Evolutionary conservation across 2,797 vertebrate species (phyloP).

Genomic region (Apodemus agrarius): DNA sequence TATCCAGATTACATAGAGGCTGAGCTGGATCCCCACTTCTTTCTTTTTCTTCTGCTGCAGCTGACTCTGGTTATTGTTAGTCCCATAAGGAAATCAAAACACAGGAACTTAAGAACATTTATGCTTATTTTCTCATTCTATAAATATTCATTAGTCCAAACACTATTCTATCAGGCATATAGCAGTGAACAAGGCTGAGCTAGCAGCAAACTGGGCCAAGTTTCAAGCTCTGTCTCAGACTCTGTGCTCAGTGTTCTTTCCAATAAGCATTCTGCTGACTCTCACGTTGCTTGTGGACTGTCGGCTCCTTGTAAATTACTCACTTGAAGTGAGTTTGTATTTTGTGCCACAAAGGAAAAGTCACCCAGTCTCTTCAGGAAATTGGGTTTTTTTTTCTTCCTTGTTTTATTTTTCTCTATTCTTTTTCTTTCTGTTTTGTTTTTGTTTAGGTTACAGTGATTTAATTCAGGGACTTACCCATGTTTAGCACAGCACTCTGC

Average conservation of each 20-base stretch:
- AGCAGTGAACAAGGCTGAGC: background rate
- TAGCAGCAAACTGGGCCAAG: background rate
- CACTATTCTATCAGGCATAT: background rate
- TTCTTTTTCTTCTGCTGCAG: background rate
- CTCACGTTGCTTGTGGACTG: background rate
- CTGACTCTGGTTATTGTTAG: background rate
- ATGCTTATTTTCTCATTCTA: background rate
- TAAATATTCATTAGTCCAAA: slow-evolving; percentile 4
- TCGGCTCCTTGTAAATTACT: background rate
- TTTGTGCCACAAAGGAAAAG: background rate
- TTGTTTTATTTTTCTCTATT: background rate
- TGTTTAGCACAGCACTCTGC: background rate
- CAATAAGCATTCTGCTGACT: background rate
- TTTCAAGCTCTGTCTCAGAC: background rate
- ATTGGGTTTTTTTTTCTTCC: background rate
- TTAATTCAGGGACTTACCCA: background rate
- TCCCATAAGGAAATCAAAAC: background rate
- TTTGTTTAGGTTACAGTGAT: background rate
- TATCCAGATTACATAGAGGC: background rate
- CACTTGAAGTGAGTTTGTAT: slow-evolving; percentile 8
- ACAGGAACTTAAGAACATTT: slow-evolving; percentile 27
- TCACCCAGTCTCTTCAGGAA: background rate
- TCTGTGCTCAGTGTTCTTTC: background rate
- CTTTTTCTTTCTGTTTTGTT: background rate
- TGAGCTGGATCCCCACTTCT: background rate